These are phyloP conservation scores for Trichonephila inaurata DNA, from an alignment of 1,140 invertebrate genomes.

Conservation along the genomic window DNA sequence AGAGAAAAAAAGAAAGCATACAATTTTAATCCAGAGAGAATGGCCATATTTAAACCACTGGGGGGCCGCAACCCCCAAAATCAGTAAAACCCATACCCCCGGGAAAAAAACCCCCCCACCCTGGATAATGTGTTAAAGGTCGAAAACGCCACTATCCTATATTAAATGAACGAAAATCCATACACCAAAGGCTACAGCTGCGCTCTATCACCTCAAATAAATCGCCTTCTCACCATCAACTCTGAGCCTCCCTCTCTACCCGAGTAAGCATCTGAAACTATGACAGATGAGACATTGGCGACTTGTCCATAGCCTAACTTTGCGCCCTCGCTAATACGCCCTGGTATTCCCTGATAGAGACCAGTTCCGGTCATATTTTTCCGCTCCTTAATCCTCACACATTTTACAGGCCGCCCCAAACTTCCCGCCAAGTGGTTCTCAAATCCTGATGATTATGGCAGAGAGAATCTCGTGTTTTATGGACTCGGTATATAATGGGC, in stretches of 20 bases:
- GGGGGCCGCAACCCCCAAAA: no score
- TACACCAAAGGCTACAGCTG: neutral
- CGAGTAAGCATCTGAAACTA: neutral
- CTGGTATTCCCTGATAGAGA: constrained; percentile 21
- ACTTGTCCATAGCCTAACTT: neutral
- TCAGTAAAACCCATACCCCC: no score
- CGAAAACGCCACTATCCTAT: neutral
- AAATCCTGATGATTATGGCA: neutral
- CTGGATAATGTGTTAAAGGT: neutral
- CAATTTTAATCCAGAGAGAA: no score
- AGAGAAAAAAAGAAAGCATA: no score
- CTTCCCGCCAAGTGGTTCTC: neutral
- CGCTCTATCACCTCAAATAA: neutral
- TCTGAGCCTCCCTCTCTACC: neutral
- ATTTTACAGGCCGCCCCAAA: neutral
- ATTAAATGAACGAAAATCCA: neutral
- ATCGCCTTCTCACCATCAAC: neutral
- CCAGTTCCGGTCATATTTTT: constrained; percentile 15
- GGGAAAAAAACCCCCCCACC: no score
- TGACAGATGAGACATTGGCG: neutral
- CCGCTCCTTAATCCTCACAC: constrained; percentile 8
- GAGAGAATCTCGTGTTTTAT: neutral
- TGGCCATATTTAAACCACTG: no score
- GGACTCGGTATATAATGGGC: neutral
- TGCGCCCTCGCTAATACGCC: neutral